Percentiles rank a stretch among this genome's conserved stretches.
phyloP scores from a whole-genome alignment of 1,140 invertebrate species.

The Caenorhabditis remanei region DNA sequence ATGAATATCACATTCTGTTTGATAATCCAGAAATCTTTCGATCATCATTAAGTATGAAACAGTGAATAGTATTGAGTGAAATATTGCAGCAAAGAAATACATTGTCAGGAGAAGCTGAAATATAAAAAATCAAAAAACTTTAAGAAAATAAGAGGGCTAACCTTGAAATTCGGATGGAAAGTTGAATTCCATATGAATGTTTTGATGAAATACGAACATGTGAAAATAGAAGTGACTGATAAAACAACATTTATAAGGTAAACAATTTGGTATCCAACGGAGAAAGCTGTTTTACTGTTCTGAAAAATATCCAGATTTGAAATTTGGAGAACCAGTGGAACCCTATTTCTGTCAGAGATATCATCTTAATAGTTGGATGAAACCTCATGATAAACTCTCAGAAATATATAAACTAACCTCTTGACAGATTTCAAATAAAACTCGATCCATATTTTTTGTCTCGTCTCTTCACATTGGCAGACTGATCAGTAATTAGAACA shows the following conservation, averaged over 20 bases:
- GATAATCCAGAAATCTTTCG: slow-evolving; percentile 44
- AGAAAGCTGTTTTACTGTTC: background rate
- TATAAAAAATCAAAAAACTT: background rate
- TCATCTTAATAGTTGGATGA: too few relatives aligned
- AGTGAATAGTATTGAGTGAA: slow-evolving; percentile 22
- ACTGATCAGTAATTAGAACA: slow-evolving; percentile 6
- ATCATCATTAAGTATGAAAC: slow-evolving; percentile 25
- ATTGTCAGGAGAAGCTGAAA: slow-evolving; percentile 23
- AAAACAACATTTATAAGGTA: slow-evolving; percentile 34
- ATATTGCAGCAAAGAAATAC: slow-evolving; percentile 42
- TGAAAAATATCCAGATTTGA: background rate
- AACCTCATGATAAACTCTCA: too few relatives aligned
- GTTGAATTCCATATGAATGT: slow-evolving; percentile 41
- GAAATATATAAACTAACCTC: background rate
- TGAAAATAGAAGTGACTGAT: slow-evolving; percentile 26
- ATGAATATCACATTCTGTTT: slow-evolving; percentile 37
- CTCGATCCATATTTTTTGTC: slow-evolving; percentile 3
- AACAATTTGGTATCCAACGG: slow-evolving; percentile 12
- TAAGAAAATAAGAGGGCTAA: background rate
- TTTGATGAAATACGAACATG: slow-evolving; percentile 43
- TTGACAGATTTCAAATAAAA: slow-evolving; percentile 4
- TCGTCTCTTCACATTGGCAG: background rate
- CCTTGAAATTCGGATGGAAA: slow-evolving; percentile 44
- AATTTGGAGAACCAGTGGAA: background rate
- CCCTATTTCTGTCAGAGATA: too few relatives aligned